phyloP scores from a whole-genome alignment of 92 coral and sea anemone genomes.

The Palythoa heliodiscus region DNA sequence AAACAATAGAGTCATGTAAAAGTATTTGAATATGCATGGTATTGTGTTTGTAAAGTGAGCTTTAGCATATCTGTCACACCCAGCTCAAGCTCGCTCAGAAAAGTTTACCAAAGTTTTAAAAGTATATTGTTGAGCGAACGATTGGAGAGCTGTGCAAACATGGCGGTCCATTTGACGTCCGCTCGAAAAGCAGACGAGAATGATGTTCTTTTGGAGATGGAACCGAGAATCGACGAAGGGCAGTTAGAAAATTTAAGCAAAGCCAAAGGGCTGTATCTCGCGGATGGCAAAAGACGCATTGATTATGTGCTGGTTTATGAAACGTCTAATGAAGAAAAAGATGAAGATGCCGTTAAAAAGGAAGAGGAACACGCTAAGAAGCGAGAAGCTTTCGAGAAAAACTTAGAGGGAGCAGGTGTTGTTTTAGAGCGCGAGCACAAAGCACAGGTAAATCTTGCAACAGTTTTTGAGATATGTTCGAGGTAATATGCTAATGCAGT shows the following conservation, averaged over 20 bases:
- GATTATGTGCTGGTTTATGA: slow-evolving; percentile 81
- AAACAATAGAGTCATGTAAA: slow-evolving; percentile 21
- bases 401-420: slow-evolving; percentile 56
- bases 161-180: slow-evolving; percentile 46
- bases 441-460: slow-evolving; percentile 51
- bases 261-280: slow-evolving; percentile 45
- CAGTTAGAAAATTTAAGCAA: slow-evolving; percentile 1
- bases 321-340: slow-evolving; percentile 56
- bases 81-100: background rate
- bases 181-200: slow-evolving; percentile 46
- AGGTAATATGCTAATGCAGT: background rate
- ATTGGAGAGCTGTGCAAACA: background rate
- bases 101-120: background rate
- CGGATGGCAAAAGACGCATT: slow-evolving; percentile 43
- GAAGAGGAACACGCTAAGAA: slow-evolving; percentile 50
- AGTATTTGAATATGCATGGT: slow-evolving; percentile 28
- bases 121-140: background rate
- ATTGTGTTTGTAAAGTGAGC: slow-evolving; percentile 26
- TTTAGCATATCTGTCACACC: slow-evolving; percentile 26
- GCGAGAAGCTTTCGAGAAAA: slow-evolving; percentile 68
- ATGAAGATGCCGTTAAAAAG: slow-evolving; percentile 53
- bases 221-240: background rate
- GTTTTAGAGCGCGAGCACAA: slow-evolving; percentile 55
- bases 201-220: slow-evolving; percentile 62
- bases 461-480: background rate